Percentiles rank a stretch among this genome's conserved stretches.
Conservation (phyloP, 2,888 invertebrate genomes). For the Erynnis tages region DNA sequence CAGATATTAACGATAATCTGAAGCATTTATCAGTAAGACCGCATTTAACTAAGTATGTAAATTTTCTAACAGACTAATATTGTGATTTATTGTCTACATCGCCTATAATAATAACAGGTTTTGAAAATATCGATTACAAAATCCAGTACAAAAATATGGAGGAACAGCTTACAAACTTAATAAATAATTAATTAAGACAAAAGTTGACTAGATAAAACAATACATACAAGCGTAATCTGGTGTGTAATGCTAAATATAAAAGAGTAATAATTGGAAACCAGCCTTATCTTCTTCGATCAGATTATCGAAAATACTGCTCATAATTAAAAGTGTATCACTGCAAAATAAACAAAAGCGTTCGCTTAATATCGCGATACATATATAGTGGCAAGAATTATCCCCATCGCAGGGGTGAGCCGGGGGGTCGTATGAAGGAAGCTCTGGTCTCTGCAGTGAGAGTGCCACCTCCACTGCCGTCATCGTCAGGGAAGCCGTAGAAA, state of each 20-base stretch:
- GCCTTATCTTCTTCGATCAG: background rate
- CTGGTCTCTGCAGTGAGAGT: slow-evolving; percentile 69
- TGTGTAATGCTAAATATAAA: too few species aligned
- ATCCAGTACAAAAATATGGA: too few species aligned
- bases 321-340: slow-evolving; percentile 2
- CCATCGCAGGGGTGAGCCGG: slow-evolving; percentile 74
- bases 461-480: slow-evolving; percentile 52
- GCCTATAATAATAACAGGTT: slow-evolving; percentile 6
- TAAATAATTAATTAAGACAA: too few species aligned
- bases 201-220: too few species aligned
- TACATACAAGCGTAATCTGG: too few species aligned
- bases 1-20: slow-evolving; percentile 7
- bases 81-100: slow-evolving; percentile 22
- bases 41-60: background rate
- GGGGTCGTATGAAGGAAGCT: slow-evolving; percentile 64
- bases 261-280: too few species aligned
- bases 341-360: slow-evolving; percentile 1
- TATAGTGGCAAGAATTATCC: slow-evolving; percentile 46
- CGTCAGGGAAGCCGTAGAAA: slow-evolving; percentile 62
- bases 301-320: slow-evolving; percentile 15
- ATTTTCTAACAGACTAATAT: slow-evolving; percentile 12
- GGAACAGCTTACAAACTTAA: too few species aligned
- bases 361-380: background rate
- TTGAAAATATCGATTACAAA: too few species aligned
- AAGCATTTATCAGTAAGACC: background rate